Conservation (phyloP, 2,797 vertebrate species). For the Alosa sapidissima region DNA sequence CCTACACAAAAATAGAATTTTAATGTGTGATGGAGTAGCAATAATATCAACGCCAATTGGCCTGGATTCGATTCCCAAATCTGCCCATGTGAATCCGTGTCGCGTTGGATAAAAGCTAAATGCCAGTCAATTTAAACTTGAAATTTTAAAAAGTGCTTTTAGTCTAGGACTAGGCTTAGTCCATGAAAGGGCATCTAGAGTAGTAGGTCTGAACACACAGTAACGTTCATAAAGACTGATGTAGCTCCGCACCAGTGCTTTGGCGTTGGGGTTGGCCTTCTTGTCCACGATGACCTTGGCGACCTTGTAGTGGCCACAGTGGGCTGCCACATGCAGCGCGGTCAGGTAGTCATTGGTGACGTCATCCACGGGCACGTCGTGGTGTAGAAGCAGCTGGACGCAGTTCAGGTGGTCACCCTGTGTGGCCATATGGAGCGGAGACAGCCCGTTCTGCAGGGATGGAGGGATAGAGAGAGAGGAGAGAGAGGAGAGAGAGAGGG, state of each 20-base stretch:
- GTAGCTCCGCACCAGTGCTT: constrained; percentile 86
- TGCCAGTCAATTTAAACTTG: too few relatives aligned
- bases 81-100: too few relatives aligned
- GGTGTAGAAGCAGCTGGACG: constrained; percentile 94
- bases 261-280: constrained; percentile 96
- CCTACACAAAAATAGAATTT: too few relatives aligned
- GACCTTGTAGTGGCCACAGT: constrained; percentile 98
- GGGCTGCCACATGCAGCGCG: constrained; percentile 92
- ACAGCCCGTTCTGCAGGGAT: constrained; percentile 85
- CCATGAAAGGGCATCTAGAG: too few relatives aligned
- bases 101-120: too few relatives aligned
- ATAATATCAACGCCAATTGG: too few relatives aligned
- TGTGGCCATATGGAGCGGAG: constrained; percentile 95
- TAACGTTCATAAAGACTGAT: too few relatives aligned
- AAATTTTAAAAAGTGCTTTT: too few relatives aligned
- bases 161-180: too few relatives aligned
- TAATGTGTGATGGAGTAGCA: too few relatives aligned
- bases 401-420: constrained; percentile 98
- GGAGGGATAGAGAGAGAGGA: background rate
- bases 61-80: too few relatives aligned
- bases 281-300: constrained; percentile 98
- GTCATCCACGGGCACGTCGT: constrained; percentile 93
- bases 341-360: constrained; percentile 98
- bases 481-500: background rate
- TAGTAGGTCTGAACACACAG: too few relatives aligned